Percentiles rank a stretch among this genome's conserved stretches.
phyloP scores from a whole-genome alignment of 1,140 invertebrate species.

The Panagrolaimus sp. region DNA sequence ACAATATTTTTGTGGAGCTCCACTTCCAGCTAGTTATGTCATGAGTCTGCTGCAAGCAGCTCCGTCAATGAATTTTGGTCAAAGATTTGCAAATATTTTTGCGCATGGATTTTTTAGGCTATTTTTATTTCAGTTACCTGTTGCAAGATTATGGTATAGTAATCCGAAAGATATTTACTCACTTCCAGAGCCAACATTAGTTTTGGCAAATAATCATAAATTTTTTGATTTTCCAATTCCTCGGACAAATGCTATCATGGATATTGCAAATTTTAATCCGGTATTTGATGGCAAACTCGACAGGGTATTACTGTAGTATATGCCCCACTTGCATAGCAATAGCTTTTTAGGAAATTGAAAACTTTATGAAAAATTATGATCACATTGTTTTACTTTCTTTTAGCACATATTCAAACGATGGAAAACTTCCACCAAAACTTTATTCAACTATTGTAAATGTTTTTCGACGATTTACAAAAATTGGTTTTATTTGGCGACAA shows the following conservation, averaged over 20 bases:
- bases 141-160: neutral
- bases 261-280: neutral
- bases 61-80: neutral
- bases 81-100: neutral
- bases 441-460: neutral
- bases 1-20: neutral
- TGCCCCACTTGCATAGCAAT: neutral
- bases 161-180: neutral
- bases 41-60: neutral
- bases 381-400: neutral
- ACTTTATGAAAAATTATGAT: neutral
- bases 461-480: neutral
- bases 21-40: neutral
- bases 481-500: neutral
- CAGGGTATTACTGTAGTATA: too few species aligned
- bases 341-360: constrained; percentile 9
- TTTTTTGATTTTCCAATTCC: neutral
- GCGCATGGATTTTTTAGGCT: neutral
- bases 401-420: constrained; percentile 1
- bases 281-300: neutral
- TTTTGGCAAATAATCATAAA: neutral
- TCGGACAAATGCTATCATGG: neutral
- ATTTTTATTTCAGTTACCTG: neutral
- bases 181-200: neutral
- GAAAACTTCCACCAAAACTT: neutral